These are phyloP conservation scores for Arvicanthis niloticus DNA, from an alignment of 2,113 vertebrate species.

Conservation along the genomic window DNA sequence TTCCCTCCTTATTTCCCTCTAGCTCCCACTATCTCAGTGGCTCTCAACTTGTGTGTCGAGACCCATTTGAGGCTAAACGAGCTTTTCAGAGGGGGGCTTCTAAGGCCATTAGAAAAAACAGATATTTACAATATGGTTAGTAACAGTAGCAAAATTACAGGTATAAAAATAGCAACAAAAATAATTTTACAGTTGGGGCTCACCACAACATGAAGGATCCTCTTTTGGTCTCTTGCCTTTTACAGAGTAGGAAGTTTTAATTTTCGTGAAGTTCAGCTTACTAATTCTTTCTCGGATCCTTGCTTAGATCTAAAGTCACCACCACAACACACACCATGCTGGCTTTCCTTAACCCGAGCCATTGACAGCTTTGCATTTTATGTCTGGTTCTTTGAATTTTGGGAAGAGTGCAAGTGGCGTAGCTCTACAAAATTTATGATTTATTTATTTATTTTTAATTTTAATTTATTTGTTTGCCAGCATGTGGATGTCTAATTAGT, in stretches of 20 bases:
- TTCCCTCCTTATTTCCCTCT: not conserved
- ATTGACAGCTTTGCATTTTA: not conserved
- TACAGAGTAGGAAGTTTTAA: not conserved
- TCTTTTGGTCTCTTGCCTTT: not conserved
- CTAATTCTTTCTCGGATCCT: not conserved
- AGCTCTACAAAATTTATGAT: not conserved
- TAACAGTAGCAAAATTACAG: no score
- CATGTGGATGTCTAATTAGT: not conserved
- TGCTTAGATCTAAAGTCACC: not conserved
- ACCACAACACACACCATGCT: no score
- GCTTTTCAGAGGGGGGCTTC: no score
- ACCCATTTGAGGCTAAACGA: no score
- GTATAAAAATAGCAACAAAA: no score
- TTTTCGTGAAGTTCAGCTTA: not conserved
- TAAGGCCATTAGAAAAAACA: no score
- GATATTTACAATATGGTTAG: no score
- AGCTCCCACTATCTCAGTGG: no score
- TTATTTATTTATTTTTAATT: not conserved
- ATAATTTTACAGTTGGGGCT: no score
- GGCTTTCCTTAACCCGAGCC: not conserved
- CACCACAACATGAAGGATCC: no score
- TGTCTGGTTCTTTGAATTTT: not conserved
- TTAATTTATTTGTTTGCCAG: not conserved
- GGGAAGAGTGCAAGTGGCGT: not conserved
- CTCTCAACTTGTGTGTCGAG: no score